A percentile compares a stretch with the other conserved stretches of the same genome.
Conservation (phyloP, 2,888 invertebrate genomes). For the Rhogogaster chlorosoma region DNA sequence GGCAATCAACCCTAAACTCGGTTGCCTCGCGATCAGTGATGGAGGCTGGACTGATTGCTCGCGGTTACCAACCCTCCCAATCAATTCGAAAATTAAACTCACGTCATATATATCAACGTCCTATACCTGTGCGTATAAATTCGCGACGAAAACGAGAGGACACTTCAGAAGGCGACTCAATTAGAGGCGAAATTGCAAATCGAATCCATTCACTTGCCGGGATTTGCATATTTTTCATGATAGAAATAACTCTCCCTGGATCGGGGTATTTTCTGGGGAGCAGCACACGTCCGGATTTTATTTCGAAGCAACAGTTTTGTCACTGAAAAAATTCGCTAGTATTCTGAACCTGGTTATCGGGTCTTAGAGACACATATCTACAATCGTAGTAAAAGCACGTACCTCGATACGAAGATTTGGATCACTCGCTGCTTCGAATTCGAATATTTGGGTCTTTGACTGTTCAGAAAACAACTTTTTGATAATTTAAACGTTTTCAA, state of each 20-base stretch:
- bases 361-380: too few relatives aligned
- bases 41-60: background rate
- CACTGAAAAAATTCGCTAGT: too few relatives aligned
- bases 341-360: too few relatives aligned
- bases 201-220: background rate
- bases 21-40: background rate
- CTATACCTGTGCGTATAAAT: background rate
- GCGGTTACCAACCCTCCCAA: background rate
- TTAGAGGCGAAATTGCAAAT: background rate
- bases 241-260: too few relatives aligned
- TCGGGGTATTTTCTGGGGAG: too few relatives aligned
- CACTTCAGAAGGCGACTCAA: background rate
- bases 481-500: background rate
- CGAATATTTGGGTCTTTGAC: background rate
- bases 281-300: too few relatives aligned
- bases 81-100: background rate
- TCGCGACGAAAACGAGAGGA: background rate
- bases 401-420: too few relatives aligned
- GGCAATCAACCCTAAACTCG: constrained; percentile 14
- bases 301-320: too few relatives aligned
- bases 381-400: too few relatives aligned
- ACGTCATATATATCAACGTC: background rate
- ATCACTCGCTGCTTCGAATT: background rate
- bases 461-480: background rate
- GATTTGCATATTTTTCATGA: too few relatives aligned